Conservation (phyloP, 2,113 vertebrate genomes). For the Tenebrosternarchus preto region DNA sequence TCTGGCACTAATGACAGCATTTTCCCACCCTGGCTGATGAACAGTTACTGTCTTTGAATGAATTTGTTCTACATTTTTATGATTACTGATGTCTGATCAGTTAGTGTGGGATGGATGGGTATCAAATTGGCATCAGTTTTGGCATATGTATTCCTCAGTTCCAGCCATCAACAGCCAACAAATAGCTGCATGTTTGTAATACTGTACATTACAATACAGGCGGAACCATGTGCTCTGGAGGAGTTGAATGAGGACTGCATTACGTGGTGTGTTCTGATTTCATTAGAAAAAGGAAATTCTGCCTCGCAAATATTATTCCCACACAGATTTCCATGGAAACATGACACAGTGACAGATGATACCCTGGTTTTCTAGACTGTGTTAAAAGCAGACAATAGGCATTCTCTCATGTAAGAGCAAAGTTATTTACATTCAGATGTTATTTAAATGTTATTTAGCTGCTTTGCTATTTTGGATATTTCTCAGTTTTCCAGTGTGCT, state of each 20-base stretch:
- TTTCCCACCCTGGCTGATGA: not conserved
- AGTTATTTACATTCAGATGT: not conserved
- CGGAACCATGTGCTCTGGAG: not conserved
- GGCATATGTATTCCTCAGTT: not conserved
- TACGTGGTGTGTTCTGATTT: constrained; percentile 8
- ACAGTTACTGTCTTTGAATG: constrained; percentile 10
- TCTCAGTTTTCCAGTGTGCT: not conserved
- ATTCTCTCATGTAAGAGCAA: not conserved
- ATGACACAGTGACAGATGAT: constrained; percentile 35
- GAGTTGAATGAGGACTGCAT: not conserved
- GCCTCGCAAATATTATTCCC: constrained; percentile 13
- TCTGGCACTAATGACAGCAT: constrained; percentile 6
- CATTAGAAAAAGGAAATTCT: constrained; percentile 9
- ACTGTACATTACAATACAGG: not conserved
- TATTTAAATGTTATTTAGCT: not conserved
- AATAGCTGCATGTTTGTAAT: not conserved
- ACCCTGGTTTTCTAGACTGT: not conserved
- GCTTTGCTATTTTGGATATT: not conserved
- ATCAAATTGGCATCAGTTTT: not conserved
- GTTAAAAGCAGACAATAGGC: constrained; percentile 25
- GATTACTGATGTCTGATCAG: constrained; percentile 37
- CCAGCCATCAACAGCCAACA: not conserved
- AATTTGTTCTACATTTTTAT: constrained; percentile 10
- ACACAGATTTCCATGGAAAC: constrained; percentile 51
- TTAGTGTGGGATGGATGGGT: not conserved